These are phyloP conservation scores for Amazona ochrocephala DNA, from an alignment of 2,797 vertebrate species.

Conservation along the genomic window DNA sequence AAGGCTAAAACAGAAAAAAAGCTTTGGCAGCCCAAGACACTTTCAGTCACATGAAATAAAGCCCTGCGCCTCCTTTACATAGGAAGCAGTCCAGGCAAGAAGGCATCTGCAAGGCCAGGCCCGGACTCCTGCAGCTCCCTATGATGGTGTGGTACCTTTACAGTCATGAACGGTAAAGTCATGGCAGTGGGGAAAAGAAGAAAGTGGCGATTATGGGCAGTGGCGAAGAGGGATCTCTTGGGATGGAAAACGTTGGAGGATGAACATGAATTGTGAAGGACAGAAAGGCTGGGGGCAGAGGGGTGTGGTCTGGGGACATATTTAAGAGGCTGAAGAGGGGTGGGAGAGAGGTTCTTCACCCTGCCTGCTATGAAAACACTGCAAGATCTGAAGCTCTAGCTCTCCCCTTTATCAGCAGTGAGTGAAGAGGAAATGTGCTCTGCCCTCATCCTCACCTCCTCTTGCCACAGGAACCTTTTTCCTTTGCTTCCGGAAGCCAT, in stretches of 20 bases:
- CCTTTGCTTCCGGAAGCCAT: not conserved
- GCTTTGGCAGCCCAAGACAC: not conserved
- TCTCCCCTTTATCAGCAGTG: not conserved
- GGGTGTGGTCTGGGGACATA: rapidly evolving
- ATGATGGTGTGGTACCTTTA: not conserved
- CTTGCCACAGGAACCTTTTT: not conserved
- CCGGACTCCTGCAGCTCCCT: not conserved
- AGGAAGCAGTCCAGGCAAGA: not conserved
- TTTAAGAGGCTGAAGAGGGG: not conserved
- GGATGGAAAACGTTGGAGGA: not conserved
- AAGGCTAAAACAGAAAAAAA: not conserved
- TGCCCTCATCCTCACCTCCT: not conserved
- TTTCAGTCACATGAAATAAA: not conserved
- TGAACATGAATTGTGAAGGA: not conserved
- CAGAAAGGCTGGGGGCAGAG: not conserved
- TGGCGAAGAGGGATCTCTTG: not conserved
- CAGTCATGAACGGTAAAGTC: not conserved
- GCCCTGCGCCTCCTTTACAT: not conserved
- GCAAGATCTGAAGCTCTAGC: not conserved
- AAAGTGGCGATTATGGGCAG: not conserved
- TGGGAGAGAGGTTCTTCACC: rapidly evolving
- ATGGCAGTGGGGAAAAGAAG: not conserved
- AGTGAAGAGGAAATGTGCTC: rapidly evolving
- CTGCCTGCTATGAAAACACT: not conserved
- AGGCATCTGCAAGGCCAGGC: not conserved